Evolutionary conservation across 2,888 invertebrate genomes (phyloP), one percentile per base, ranked within the genome.

Genomic region (Tinea pellionella): DNA sequence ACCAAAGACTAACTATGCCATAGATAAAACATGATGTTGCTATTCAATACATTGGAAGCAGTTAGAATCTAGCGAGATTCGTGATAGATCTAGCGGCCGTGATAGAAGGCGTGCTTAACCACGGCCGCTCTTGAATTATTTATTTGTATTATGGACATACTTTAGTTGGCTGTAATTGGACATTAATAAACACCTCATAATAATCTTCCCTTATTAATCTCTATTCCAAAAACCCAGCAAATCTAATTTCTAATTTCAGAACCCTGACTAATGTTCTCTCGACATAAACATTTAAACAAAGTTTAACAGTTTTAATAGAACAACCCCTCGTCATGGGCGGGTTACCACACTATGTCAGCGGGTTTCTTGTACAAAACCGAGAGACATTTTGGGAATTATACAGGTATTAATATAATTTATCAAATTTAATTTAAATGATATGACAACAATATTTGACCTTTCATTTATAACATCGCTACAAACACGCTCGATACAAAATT

Each of bases 231-330:
- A 15, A 16, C 8, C 47, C 47, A 15, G 16, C 15, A 47, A 47
- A 47, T 47, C 47, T 9, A 47, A 47, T 47, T 47, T 47, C 47
- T 47, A 47, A 47, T 47, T 47, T 47, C 15, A 2, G 47, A 15
- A 47, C 47, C 47, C 47, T 1, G 16, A 13, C 16, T 47, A 47
- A 47, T 47, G 47, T 16, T 47, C 47, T 47, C 16, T 15, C 47
- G 47, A 47, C 47, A 47, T 47, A 77, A 78, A 80, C 77, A 81
- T 80, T 80, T 78, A 77, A 80, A 78, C 78, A 76, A 81, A 82
- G 78, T 82, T 78, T 68, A 75, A 74, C 75, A 74, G 78, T 82
- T 81, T 81, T 80, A 84, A 84, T 81, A 81, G 77, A 77, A 82
- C 77, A 70, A 71, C 74, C 75, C 64, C 76, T 77, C 72, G 74